Conservation (phyloP, 1,140 invertebrate genomes). For the Megathymus violae region DNA sequence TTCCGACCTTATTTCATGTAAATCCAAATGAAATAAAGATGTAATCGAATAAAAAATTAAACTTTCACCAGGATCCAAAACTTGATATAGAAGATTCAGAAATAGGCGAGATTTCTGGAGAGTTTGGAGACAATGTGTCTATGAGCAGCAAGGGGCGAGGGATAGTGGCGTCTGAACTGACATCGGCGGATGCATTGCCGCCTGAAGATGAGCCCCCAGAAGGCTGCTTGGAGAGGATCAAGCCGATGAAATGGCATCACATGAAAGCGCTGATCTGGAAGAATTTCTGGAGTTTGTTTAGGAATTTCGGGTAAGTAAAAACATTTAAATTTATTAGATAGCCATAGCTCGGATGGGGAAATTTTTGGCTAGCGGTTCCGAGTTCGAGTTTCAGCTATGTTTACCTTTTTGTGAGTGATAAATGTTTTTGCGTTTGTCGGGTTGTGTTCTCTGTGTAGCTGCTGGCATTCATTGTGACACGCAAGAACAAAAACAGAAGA, state of each 20-base stretch:
- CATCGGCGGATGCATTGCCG: constrained; percentile 83
- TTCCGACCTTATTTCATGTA: too few relatives aligned
- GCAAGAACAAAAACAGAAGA: too few relatives aligned
- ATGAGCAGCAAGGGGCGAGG: constrained; percentile 87
- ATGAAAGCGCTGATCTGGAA: constrained; percentile 95
- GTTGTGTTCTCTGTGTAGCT: too few relatives aligned
- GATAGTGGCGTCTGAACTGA: constrained; percentile 78
- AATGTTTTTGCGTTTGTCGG: too few relatives aligned
- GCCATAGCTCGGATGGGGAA: too few relatives aligned
- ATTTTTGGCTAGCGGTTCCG: too few relatives aligned
- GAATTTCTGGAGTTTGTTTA: constrained; percentile 95
- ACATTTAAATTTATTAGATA: too few relatives aligned
- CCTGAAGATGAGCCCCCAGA: constrained; percentile 84
- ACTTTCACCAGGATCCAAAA: constrained; percentile 82
- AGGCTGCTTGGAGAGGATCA: constrained; percentile 84
- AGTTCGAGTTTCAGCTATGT: too few relatives aligned
- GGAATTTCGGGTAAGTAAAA: constrained; percentile 96
- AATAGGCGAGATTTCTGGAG: constrained; percentile 91
- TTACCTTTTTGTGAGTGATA: too few relatives aligned
- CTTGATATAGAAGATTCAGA: constrained; percentile 87
- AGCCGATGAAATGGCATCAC: constrained; percentile 87
- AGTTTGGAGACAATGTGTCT: constrained; percentile 93
- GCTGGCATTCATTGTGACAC: too few relatives aligned
- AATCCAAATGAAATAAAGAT: too few relatives aligned
- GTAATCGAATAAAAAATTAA: neutral